Conservation (phyloP, 1,140 invertebrate genomes). For the Drosophila santomea region DNA sequence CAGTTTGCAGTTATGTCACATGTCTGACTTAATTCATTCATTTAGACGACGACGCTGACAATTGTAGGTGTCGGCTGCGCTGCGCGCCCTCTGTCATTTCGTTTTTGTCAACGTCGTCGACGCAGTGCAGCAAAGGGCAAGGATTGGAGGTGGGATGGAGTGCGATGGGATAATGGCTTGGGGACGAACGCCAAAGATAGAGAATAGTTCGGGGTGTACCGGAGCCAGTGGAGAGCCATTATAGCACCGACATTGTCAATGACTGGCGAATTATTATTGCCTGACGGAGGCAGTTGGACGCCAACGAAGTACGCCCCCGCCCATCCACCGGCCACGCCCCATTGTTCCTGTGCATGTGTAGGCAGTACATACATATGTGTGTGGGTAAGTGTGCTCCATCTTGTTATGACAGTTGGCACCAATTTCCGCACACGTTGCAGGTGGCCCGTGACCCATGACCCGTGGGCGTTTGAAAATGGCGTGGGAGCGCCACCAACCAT, state of each 20-base stretch:
- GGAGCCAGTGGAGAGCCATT: conserved; percentile 68
- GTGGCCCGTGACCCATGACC: conserved; percentile 13
- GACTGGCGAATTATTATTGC: conserved; percentile 80
- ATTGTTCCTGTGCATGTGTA: conserved; percentile 13
- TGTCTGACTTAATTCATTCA: conserved; percentile 82
- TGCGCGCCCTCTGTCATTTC: conserved; percentile 64
- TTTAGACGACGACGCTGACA: conserved; percentile 79
- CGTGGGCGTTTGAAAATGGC: conserved; percentile 18
- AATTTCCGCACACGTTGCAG: conserved; percentile 57
- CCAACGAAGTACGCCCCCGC: conserved; percentile 14
- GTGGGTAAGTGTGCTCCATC: conserved; percentile 47
- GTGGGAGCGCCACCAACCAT: conserved; percentile 37
- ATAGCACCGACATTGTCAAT: conserved; percentile 78
- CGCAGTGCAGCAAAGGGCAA: conserved; percentile 62
- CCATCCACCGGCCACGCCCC: background rate
- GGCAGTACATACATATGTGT: background rate
- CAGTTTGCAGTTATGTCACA: conserved; percentile 82
- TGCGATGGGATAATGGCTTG: background rate
- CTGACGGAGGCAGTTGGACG: conserved; percentile 67
- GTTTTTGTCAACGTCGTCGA: conserved; percentile 55
- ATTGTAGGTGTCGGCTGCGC: conserved; percentile 72
- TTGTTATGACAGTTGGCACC: conserved; percentile 72
- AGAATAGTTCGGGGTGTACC: background rate
- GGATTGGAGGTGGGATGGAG: background rate
- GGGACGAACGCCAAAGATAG: background rate